These are phyloP conservation scores for Stenotaenia linearis DNA, from an alignment of 2,888 invertebrate genomes.

Conservation along the genomic window DNA sequence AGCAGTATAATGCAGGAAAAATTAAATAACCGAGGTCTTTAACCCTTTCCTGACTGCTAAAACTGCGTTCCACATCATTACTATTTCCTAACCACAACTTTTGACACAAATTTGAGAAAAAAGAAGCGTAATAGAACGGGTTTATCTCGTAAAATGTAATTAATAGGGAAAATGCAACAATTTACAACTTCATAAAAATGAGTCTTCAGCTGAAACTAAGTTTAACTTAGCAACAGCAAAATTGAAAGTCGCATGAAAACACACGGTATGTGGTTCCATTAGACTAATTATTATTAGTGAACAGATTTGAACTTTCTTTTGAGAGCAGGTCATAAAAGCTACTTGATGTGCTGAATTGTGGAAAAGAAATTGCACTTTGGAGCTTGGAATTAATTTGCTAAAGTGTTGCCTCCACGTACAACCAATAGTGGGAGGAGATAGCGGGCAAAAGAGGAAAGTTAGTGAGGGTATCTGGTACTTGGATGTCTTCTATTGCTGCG, in stretches of 20 bases:
- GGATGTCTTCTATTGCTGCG: background rate
- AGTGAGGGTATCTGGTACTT: background rate
- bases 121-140: background rate
- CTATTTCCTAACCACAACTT: background rate
- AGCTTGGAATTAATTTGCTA: background rate
- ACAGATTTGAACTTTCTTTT: background rate
- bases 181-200: background rate
- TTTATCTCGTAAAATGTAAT: background rate
- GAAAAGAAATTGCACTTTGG: conserved; percentile 3
- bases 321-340: background rate
- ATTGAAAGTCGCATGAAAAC: background rate
- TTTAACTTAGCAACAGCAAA: too few species aligned
- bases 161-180: background rate
- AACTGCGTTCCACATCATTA: background rate
- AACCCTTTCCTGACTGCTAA: background rate
- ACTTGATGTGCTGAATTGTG: conserved; percentile 5
- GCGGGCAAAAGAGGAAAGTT: background rate
- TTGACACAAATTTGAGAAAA: background rate
- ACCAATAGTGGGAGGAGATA: background rate
- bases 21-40: background rate
- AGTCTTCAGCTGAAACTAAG: background rate
- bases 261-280: background rate
- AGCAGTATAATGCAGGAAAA: background rate
- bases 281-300: conserved; percentile 4
- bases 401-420: background rate